Base-by-base conservation (phyloP, 2,888 invertebrate genomes). In the Microctonus hyperodae region DNA sequence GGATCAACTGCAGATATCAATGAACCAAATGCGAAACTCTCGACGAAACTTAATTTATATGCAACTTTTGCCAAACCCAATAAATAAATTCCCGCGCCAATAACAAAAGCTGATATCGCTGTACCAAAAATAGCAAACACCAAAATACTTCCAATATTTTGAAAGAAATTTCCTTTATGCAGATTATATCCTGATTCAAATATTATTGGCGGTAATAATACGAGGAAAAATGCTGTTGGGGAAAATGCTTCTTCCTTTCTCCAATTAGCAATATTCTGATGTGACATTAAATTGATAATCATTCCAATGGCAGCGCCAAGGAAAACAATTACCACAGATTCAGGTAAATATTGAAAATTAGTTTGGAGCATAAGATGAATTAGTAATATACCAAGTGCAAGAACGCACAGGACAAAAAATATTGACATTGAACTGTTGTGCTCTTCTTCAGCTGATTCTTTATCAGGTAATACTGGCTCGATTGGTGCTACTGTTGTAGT, bases 151-250 rank as follows among this genome's bases (percentile, higher is more conserved):
- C 97, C 98, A 81, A 99, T 97, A 81, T 99, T 99, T 85, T 98
- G 97, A 79, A 94, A 95, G 79, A 94, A 95, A 79, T 95, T 94
- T 72, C 97, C 98, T 85, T 99, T 99, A 80, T 99, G 98, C 69
- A 99, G 88, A 87, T 98, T 99, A 83, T 98, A 99, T 2, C 98
- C 98, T 2, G 97, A 97, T 85, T 99, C 99, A 86, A 99, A 99
- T 76, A 99, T 99, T 65, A 99, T 99, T 0, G 99, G 99, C 10
- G 99, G 99, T 62, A 99, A 85, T 0, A 99, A 88, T 2, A 99
- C 94, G 62, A 99, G 88, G 81, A 99, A 99, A 84, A 99, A 99
- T 23, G 98, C 96, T 22, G 98, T 99, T 0, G 99, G 98, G 7
- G 97, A 97, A 81, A 99, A 97, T 0, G 97, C 96, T 85, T 99